A percentile compares a stretch with the other conserved stretches of the same genome.
These are phyloP conservation scores for Siphlonurus alternatus DNA, from an alignment of 2,888 invertebrate species.

Conservation along the genomic window DNA sequence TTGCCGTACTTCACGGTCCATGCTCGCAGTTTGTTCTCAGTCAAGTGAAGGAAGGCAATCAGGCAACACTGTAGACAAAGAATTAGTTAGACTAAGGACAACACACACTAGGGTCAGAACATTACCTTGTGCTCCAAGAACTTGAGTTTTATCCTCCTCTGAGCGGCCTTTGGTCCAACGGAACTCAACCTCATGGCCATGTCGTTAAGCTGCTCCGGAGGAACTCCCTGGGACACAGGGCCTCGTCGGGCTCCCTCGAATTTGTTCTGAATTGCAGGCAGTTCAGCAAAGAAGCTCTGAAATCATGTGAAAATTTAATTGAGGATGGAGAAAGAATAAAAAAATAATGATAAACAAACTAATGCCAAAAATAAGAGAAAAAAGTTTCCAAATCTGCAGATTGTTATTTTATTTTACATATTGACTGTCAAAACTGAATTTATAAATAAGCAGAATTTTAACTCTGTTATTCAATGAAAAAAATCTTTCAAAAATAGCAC, in stretches of 20 bases:
- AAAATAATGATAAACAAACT: background rate
- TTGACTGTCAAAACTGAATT: no score
- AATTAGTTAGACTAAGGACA: background rate
- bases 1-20: constrained; percentile 85
- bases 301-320: background rate
- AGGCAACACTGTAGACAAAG: constrained; percentile 51
- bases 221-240: constrained; percentile 49
- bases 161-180: constrained; percentile 58
- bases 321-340: background rate
- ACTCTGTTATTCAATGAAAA: no score
- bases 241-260: constrained; percentile 58
- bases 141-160: constrained; percentile 69
- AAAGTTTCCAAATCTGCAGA: no score
- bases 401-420: no score
- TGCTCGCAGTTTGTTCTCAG: constrained; percentile 71
- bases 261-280: constrained; percentile 57
- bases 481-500: background rate
- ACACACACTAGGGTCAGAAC: background rate
- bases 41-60: constrained; percentile 76
- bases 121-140: constrained; percentile 70
- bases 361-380: no score
- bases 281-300: constrained; percentile 64
- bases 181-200: constrained; percentile 62
- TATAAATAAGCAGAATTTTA: no score
- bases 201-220: constrained; percentile 62